Percentiles rank a stretch among this genome's conserved stretches.
These are phyloP conservation scores for Tanypteryx hageni DNA, from an alignment of 2,888 invertebrate species.

Conservation along the genomic window DNA sequence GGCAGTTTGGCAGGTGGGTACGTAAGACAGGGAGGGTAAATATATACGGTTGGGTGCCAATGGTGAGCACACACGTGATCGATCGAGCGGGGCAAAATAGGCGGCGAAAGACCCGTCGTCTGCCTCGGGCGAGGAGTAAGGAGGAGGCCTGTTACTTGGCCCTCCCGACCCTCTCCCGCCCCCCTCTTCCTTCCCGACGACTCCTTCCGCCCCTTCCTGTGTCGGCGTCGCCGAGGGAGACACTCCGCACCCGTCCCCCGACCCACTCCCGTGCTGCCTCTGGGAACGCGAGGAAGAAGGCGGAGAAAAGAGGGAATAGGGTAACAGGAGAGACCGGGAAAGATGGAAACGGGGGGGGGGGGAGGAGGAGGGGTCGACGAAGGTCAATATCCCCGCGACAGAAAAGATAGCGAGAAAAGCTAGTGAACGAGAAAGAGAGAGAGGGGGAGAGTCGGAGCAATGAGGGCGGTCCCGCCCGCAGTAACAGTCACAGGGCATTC, in stretches of 20 bases:
- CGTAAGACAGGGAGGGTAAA: not conserved
- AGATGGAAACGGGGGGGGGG: too few species aligned
- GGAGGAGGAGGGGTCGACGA: not conserved
- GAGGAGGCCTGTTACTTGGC: not conserved
- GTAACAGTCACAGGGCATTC: not conserved
- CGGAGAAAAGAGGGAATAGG: too few species aligned
- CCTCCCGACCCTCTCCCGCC: not conserved
- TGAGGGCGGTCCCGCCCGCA: not conserved
- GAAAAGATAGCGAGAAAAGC: conserved; percentile 8
- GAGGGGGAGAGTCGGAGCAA: not conserved
- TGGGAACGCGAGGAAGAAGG: too few species aligned
- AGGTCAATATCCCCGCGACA: conserved; percentile 27
- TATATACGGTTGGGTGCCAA: not conserved
- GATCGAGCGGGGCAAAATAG: not conserved
- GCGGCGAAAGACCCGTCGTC: not conserved
- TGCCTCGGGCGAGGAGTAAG: not conserved
- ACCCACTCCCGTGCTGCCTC: too few species aligned
- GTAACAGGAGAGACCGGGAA: too few species aligned
- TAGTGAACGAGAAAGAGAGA: not conserved
- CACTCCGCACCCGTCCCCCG: not conserved
- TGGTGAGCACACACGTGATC: not conserved
- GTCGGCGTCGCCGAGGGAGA: conserved; percentile 21
- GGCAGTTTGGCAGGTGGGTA: not conserved
- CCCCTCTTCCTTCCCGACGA: not conserved
- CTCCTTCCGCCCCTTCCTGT: not conserved